phyloP scores from a whole-genome alignment of 2,888 invertebrate genomes.

The Drosophila nr. medialis region DNA sequence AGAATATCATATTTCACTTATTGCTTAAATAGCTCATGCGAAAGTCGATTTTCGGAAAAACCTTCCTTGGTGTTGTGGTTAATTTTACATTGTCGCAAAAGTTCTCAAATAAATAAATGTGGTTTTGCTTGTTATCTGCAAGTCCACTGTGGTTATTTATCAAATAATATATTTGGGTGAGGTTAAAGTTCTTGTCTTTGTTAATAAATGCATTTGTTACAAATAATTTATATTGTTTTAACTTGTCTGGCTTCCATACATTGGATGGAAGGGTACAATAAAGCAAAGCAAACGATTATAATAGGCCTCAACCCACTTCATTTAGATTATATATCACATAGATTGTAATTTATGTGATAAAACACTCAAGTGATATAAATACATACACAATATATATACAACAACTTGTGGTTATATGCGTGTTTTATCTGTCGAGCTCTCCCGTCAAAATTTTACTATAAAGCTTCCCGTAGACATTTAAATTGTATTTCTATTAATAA shows the following conservation, averaged over 20 bases:
- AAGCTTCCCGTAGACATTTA: too few species aligned
- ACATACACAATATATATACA: not conserved
- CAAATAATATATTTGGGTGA: not conserved
- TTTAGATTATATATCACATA: not conserved
- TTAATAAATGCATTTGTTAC: not conserved
- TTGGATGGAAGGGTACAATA: not conserved
- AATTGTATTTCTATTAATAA: too few species aligned
- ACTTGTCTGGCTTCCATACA: not conserved
- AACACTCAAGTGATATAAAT: not conserved
- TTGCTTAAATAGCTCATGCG: conserved; percentile 10
- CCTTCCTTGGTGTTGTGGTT: not conserved
- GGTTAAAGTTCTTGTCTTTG: not conserved
- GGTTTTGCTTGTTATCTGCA: conserved; percentile 20
- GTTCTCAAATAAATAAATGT: not conserved
- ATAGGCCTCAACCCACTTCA: not conserved
- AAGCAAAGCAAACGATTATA: not conserved
- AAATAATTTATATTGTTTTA: not conserved
- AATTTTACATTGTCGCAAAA: not conserved
- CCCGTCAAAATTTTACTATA: too few species aligned
- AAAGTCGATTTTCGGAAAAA: not conserved
- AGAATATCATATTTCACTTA: too few species aligned
- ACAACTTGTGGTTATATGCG: too few species aligned
- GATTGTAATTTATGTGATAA: not conserved
- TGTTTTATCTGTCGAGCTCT: too few species aligned
- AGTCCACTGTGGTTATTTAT: conserved; percentile 11